Conservation (phyloP, 2,797 vertebrate genomes). For the Poecile montanus region DNA sequence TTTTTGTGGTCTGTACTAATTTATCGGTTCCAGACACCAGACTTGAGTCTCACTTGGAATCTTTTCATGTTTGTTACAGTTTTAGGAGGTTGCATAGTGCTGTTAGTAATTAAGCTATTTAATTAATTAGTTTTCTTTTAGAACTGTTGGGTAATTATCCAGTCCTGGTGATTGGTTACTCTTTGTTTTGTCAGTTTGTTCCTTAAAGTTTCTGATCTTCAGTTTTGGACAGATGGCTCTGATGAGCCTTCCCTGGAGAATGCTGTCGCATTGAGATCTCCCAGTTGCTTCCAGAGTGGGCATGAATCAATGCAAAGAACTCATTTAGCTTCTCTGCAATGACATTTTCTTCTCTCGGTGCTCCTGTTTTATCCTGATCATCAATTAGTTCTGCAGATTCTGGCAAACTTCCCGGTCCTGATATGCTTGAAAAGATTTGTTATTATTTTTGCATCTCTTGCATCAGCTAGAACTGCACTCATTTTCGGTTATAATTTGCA, state of each 20-base stretch:
- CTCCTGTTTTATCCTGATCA: neutral
- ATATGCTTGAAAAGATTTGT: neutral
- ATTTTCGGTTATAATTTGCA: neutral
- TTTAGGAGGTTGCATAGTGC: neutral
- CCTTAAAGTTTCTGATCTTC: neutral
- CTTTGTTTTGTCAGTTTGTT: neutral
- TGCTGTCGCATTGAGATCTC: neutral
- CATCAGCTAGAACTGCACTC: neutral
- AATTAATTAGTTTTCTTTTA: neutral
- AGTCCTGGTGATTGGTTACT: neutral
- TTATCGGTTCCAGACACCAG: neutral
- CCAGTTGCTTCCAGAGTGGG: neutral
- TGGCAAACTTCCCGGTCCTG: neutral
- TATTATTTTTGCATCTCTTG: slow-evolving; percentile 3
- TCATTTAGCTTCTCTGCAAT: neutral
- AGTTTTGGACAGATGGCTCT: neutral
- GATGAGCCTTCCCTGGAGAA: neutral
- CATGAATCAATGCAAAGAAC: neutral
- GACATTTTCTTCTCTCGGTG: neutral
- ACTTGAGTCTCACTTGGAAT: neutral
- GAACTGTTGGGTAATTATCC: neutral
- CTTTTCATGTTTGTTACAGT: neutral
- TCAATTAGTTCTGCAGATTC: neutral
- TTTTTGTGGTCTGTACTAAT: neutral
- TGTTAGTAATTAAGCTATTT: neutral